Evolutionary conservation across 1,140 invertebrate species (phyloP), one percentile per base, ranked within the genome.

Genomic region (Leptinotarsa lineolata): DNA sequence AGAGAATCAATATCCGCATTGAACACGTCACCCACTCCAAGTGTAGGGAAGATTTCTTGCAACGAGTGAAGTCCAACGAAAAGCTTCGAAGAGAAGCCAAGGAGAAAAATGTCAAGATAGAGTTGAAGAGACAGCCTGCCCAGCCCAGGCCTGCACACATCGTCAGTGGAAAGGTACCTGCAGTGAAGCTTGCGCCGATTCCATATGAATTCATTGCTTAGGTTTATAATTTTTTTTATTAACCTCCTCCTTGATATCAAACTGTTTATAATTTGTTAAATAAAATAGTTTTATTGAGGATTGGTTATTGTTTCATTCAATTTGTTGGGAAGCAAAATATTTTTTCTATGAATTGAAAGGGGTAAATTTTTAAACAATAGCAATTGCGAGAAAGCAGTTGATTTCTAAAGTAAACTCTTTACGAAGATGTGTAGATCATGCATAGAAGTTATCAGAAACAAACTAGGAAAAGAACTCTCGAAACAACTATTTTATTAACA

Each of bases 191-290:
- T 75, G 93, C 95, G 75, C 97, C 97, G 77, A 94, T 98, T 85
- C 95, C 96, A 80, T 99, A 98, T 86, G 97, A 99, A 89, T 97
- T 98, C 88, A 93, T 98, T 88, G 96, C 96, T 83, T 98, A 97
- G 95, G 74, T 74, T 82, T 39, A 39, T 39, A 39, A 39, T 39
- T 39, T 39, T 39, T n/a, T n/a, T n/a, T n/a, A n/a, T n/a, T n/a
- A n/a, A n/a, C n/a, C n/a, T n/a, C n/a, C n/a, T n/a, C n/a, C n/a
- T n/a, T n/a, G n/a, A n/a, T n/a, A n/a, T n/a, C n/a, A n/a, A n/a
- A n/a, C n/a, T n/a, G n/a, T n/a, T n/a, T n/a, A n/a, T n/a, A 46
- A 46, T 46, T 46, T 16, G 45, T 16, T 13, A 16, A n/a, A n/a
- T 54, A 54, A 54, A 18, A 15, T 39, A 39, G 30, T 11, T 39